phyloP scores from a whole-genome alignment of 2,113 vertebrate species.

The Callorhinus ursinus region DNA sequence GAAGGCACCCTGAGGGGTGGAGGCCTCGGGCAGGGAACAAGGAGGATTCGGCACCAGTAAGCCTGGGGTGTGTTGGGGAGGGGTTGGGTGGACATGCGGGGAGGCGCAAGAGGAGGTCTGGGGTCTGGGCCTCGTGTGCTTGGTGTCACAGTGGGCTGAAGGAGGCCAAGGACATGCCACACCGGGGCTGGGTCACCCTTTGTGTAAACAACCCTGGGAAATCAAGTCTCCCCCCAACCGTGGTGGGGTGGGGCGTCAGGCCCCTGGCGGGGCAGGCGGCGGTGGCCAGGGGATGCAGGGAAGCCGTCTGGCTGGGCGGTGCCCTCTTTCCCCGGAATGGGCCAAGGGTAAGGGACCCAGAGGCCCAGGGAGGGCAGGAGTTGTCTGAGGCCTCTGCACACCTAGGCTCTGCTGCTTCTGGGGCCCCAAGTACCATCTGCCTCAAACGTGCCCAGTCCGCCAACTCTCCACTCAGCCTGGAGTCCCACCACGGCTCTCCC shows the following conservation, averaged over 20 bases:
- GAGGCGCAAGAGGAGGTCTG: not conserved
- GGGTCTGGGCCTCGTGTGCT: not conserved
- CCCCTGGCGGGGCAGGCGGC: not conserved
- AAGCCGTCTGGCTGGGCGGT: not conserved
- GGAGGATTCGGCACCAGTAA: no score
- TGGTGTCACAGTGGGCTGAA: not conserved
- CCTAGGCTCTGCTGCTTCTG: not conserved
- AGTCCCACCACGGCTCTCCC: accelerated
- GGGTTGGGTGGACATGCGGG: no score
- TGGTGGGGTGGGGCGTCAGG: not conserved
- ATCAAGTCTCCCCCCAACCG: not conserved
- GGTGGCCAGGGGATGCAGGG: not conserved
- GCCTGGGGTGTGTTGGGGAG: not conserved
- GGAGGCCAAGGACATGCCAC: accelerated
- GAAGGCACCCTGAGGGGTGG: no score
- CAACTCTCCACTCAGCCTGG: accelerated
- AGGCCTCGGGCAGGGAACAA: no score
- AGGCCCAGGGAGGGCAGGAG: accelerated
- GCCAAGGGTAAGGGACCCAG: not conserved
- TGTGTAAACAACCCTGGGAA: accelerated
- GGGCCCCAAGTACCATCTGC: not conserved
- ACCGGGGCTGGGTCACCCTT: accelerated
- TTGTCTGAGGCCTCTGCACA: accelerated
- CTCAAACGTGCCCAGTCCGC: not conserved
- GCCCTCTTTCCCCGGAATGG: not conserved